Base-by-base conservation (phyloP, 1,140 invertebrate species). In the Glossosoma conforme region DNA sequence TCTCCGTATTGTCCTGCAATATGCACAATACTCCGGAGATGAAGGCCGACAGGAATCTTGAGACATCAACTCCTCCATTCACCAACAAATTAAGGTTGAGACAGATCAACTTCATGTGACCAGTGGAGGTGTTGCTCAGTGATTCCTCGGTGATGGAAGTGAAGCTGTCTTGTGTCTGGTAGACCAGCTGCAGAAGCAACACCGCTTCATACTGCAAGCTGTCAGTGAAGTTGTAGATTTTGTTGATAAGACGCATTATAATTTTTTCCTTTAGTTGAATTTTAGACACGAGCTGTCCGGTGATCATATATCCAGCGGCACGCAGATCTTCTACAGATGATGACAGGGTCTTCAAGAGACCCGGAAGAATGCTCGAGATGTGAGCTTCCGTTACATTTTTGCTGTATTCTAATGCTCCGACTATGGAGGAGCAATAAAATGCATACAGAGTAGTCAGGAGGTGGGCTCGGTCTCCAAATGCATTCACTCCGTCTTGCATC, bases 371-470 rank as follows among this genome's bases (percentile, higher is more conserved):
- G 14, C 80, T 74, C 46, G 79, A 76, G 1, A 93, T 65, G 44
- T 89, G 79, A 35, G 77, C 63, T 60, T 94, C 89, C 0, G 72
- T 78, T 1, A 90, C 64, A 13, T 62, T 59, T 15, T 71, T 61
- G 0, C 63, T 63, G 35, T 70, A 63, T 54, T 86, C 76, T 21
- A 91, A 67, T 14, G 80, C 77, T 2, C 87, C 87, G 41, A 88
- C 75, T 2, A 87, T 65, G 2, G 82, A 79, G 2, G 82, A 81
- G 44, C 85, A 83, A 62, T 86, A 91, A 67, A 93, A 93, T 2
- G 84, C 83, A 60, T 89, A 84, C 6, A 87, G 70, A 1, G 84
- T 83, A 38, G 80, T 82, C 9, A 91, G 65, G 13, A 76, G 71
- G 22, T 74, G 65, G 2, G 82, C 79, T 44, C 78, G 70, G 2